Evolutionary conservation across 1,140 invertebrate genomes (phyloP).

Genomic region (Antheraea mylitta): DNA sequence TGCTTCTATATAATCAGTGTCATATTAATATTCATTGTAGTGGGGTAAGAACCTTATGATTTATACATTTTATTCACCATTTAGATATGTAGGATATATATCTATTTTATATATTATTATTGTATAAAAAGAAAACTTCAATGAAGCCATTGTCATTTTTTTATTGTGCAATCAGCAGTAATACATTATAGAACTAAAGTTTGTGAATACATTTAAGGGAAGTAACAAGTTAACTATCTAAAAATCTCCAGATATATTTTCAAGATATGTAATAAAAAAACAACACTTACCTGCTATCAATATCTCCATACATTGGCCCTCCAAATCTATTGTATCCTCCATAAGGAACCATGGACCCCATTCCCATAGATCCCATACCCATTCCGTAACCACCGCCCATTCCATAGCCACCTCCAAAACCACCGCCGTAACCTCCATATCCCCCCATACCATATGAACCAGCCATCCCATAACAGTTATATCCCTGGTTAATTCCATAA

Average conservation of each 20-base stretch:
- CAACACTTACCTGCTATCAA: constrained; percentile 79
- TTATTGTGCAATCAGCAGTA: too few relatives aligned
- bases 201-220: not conserved
- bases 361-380: constrained; percentile 41
- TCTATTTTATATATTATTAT: too few relatives aligned
- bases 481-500: constrained; percentile 44
- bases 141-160: too few relatives aligned
- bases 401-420: constrained; percentile 37
- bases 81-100: too few relatives aligned
- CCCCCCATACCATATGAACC: constrained; percentile 33
- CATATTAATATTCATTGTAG: too few relatives aligned
- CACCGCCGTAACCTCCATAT: constrained; percentile 42
- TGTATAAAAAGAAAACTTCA: too few relatives aligned
- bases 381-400: constrained; percentile 39
- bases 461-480: constrained; percentile 37
- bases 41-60: too few relatives aligned
- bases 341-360: constrained; percentile 42
- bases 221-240: not conserved
- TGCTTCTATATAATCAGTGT: too few relatives aligned
- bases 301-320: constrained; percentile 77
- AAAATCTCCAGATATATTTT: too few relatives aligned
- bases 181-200: too few relatives aligned
- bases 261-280: not conserved
- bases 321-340: constrained; percentile 72
- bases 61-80: too few relatives aligned